These are phyloP conservation scores for Drosophila setosimentum DNA, from an alignment of 2,888 invertebrate species.

Conservation along the genomic window DNA sequence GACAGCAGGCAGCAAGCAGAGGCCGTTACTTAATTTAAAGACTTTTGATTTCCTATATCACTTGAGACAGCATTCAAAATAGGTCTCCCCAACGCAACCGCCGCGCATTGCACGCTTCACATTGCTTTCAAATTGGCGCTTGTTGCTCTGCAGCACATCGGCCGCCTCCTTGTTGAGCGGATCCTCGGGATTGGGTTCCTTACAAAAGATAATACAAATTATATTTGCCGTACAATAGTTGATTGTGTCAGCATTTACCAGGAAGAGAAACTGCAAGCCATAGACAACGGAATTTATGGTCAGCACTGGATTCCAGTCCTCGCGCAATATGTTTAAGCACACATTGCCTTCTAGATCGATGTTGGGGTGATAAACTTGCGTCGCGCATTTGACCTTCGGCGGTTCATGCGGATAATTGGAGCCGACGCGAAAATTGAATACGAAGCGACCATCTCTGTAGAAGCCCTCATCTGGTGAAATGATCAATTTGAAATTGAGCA, in stretches of 20 bases:
- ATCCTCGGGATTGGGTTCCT: conserved; percentile 99
- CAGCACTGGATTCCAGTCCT: conserved; percentile 99
- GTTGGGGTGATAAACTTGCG: conserved; percentile 98
- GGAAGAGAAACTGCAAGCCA: conserved; percentile 97
- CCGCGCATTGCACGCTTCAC: conserved; percentile 98
- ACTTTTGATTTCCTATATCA: conserved; percentile 87
- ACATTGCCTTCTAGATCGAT: conserved; percentile 99
- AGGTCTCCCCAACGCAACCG: conserved; percentile 96
- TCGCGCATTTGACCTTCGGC: conserved; percentile 99
- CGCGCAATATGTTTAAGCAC: conserved; percentile 97
- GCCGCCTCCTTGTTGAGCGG: conserved; percentile 99
- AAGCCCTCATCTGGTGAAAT: conserved; percentile 99
- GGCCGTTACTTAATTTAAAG: conserved; percentile 84
- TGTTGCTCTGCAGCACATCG: conserved; percentile 97
- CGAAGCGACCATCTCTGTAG: conserved; percentile 96
- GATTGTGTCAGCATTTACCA: conserved; percentile 87
- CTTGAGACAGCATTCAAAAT: conserved; percentile 98
- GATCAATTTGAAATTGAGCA: conserved; percentile 97
- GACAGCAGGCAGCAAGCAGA: conserved; percentile 78
- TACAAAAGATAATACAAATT: conserved; percentile 20
- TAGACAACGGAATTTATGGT: conserved; percentile 99
- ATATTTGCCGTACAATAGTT: not conserved
- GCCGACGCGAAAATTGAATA: conserved; percentile 96
- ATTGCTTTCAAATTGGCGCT: conserved; percentile 97
- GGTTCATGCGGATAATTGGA: conserved; percentile 99